Evolutionary conservation across 2,113 vertebrate genomes (phyloP), one percentile per base, ranked within the genome.

Genomic region (Engystomops pustulosus): DNA sequence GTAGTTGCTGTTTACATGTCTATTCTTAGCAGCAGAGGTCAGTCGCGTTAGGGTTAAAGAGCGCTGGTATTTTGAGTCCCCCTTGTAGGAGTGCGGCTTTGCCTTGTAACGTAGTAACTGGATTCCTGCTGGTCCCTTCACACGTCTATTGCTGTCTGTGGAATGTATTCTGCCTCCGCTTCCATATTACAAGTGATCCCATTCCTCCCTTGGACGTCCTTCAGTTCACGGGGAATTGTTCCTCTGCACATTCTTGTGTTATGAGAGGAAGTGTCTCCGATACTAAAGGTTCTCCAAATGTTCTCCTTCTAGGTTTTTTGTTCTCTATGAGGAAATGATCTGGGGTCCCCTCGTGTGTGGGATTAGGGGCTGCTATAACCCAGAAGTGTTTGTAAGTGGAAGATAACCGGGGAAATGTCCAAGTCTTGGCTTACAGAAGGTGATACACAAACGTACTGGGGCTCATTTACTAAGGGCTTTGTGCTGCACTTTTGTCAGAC

Each of bases 81-180:
- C 25, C 25, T 49, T 34, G n/a, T 67, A 44, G 38, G 77, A 32
- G 32, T 20, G 75, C 27, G 49, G 80, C 2, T 67, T 76, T 23
- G 58, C 41, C 58, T 67, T 75, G 70, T 45, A 49, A 25, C 58
- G 27, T 83, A 25, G 81, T 83, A 76, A 67, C 71, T 32, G 71
- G 9, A 67, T 83, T 62, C 34, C 36, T 34, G 6, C 7, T 30
- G 32, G n/a, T 81, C 62, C 65, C 79, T 49, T 71, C 65, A n/a
- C 67, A 71, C 62, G 10, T 41, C 67, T 71, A 51, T 68, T 38
- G 30, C 67, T 58, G 65, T 49, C 68, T 81, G 67, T 27, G 32
- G 79, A 69, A 70, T 70, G 62, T 58, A 4, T 58, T 36, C 6
- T 47, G 25, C 38, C 32, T 41, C n/a, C n/a, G 27, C 68, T 81